Evolutionary conservation across 2,113 vertebrate species (phyloP).

Genomic region (Pagrus major): DNA sequence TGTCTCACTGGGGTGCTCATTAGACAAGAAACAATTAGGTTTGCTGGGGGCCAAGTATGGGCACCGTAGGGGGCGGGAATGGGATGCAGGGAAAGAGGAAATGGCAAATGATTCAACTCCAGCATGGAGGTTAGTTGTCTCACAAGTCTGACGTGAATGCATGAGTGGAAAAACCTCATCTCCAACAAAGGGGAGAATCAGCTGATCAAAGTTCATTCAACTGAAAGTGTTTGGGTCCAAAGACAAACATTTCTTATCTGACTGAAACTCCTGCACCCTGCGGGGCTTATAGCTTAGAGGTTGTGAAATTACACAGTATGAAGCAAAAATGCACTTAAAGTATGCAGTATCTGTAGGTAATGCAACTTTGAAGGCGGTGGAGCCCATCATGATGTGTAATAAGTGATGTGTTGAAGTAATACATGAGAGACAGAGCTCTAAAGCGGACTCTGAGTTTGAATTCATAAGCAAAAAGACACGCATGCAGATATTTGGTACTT

Average conservation of each 20-base stretch:
- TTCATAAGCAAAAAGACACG: background rate
- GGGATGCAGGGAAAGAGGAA: conserved; percentile 59
- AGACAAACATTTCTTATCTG: conserved; percentile 83
- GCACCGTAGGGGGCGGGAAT: conserved; percentile 46
- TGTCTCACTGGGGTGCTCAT: conserved; percentile 72
- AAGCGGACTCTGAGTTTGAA: background rate
- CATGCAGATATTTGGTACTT: background rate
- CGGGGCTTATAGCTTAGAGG: background rate
- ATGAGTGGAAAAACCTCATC: conserved; percentile 24
- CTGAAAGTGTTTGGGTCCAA: conserved; percentile 50
- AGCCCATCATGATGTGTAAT: background rate
- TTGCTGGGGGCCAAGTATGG: conserved; percentile 34
- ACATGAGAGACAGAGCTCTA: background rate
- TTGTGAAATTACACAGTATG: conserved; percentile 28
- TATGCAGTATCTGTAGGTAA: background rate
- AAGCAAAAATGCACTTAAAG: background rate
- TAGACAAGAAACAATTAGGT: conserved; percentile 71
- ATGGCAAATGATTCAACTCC: conserved; percentile 62
- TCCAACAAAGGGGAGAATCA: conserved; percentile 6
- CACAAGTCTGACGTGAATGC: conserved; percentile 22
- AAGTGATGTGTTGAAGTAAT: background rate
- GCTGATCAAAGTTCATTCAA: conserved; percentile 77
- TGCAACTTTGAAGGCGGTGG: background rate
- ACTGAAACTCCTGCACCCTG: conserved; percentile 63
- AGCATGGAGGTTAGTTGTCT: conserved; percentile 25